phyloP scores from a whole-genome alignment of 2,888 invertebrate genomes.

The Creontiades dilutus region DNA sequence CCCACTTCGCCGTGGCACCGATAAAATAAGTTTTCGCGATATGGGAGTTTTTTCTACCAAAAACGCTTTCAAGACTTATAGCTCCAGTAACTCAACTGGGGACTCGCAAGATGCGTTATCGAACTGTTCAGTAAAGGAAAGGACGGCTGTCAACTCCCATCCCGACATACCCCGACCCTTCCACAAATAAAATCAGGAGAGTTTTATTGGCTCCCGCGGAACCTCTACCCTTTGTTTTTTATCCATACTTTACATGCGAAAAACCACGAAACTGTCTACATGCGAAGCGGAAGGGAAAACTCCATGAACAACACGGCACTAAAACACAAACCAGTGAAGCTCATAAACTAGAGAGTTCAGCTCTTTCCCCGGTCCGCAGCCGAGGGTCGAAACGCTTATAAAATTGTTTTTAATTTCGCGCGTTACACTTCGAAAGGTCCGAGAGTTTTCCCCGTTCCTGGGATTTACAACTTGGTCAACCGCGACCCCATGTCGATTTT shows the following conservation, averaged over 20 bases:
- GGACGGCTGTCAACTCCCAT: constrained; percentile 57
- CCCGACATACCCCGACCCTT: not conserved
- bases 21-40: constrained; percentile 68
- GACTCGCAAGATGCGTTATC: constrained; percentile 57
- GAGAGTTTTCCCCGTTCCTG: not conserved
- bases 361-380: not conserved
- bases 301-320: constrained; percentile 56
- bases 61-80: constrained; percentile 40
- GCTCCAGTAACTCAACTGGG: constrained; percentile 37
- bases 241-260: constrained; percentile 65
- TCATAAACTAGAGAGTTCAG: constrained; percentile 27
- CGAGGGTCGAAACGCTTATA: constrained; percentile 62
- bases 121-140: constrained; percentile 27
- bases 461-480: constrained; percentile 65
- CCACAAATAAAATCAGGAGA: constrained; percentile 62
- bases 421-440: not conserved
- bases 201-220: constrained; percentile 57
- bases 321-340: constrained; percentile 45
- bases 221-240: constrained; percentile 47
- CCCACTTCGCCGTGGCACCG: constrained; percentile 28
- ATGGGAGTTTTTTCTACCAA: constrained; percentile 56
- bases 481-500: constrained; percentile 61
- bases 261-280: constrained; percentile 51
- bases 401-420: constrained; percentile 66
- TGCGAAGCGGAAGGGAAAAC: not conserved